Evolutionary conservation across 2,797 vertebrate species (phyloP).

Genomic region (Pelochelys cantorii): DNA sequence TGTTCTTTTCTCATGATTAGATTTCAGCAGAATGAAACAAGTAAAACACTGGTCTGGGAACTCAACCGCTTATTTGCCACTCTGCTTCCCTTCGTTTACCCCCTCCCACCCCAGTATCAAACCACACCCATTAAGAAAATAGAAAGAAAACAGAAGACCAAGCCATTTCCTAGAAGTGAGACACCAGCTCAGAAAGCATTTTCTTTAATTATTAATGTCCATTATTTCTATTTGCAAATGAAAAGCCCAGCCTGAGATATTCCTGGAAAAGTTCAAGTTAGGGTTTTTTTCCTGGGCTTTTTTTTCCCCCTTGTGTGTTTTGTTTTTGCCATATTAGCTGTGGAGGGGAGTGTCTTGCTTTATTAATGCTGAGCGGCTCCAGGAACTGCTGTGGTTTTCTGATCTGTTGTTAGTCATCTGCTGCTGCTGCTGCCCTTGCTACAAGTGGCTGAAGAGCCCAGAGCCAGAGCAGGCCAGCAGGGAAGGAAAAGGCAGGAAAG

Average conservation of each 20-base stretch:
- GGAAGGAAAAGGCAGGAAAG: conserved; percentile 6
- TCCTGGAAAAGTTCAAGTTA: neutral
- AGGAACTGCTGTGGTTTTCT: conserved; percentile 6
- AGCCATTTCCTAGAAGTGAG: neutral
- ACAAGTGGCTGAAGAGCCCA: neutral
- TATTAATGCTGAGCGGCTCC: conserved; percentile 59
- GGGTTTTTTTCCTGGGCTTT: neutral
- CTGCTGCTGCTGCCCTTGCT: neutral
- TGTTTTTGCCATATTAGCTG: conserved; percentile 27
- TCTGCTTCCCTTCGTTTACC: neutral
- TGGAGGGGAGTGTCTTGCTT: conserved; percentile 62
- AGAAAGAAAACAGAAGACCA: neutral
- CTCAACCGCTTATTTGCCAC: neutral
- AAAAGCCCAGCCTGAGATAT: neutral
- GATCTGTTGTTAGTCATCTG: conserved; percentile 35
- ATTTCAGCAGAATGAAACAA: neutral
- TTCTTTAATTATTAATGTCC: neutral
- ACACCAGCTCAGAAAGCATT: fast-evolving
- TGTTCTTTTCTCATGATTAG: fast-evolving
- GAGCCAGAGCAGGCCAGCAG: conserved; percentile 47
- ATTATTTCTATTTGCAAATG: fast-evolving
- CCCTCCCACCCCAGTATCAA: neutral
- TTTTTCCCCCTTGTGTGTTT: neutral
- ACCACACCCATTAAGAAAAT: neutral
- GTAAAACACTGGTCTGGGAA: fast-evolving